Conservation (phyloP, 2,797 vertebrate species). For the Sparidentex hasta region DNA sequence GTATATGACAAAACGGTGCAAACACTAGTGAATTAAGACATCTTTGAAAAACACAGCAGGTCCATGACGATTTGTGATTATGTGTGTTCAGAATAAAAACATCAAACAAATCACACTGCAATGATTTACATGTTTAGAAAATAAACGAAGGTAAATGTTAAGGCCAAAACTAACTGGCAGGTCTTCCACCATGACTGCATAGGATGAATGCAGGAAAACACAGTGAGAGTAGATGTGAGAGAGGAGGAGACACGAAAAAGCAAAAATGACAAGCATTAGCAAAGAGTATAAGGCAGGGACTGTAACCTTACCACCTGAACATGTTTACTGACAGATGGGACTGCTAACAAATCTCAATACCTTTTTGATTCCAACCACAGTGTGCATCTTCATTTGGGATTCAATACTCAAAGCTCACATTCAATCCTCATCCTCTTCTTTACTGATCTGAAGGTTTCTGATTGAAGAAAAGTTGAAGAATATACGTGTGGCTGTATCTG, state of each 20-base stretch:
- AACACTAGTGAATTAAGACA: background rate
- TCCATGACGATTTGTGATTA: background rate
- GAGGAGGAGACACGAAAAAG: background rate
- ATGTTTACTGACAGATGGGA: background rate
- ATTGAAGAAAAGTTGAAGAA: no score
- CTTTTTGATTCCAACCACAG: background rate
- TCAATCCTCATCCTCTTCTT: background rate
- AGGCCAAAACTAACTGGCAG: background rate
- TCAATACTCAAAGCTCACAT: background rate
- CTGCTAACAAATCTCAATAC: background rate
- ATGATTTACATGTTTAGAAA: background rate
- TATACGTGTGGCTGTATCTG: no score
- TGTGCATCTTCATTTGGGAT: background rate
- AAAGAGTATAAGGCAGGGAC: background rate
- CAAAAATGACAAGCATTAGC: background rate
- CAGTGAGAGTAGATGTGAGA: background rate
- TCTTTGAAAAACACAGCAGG: constrained; percentile 1
- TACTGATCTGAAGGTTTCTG: background rate
- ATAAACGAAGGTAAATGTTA: background rate
- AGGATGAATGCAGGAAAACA: background rate
- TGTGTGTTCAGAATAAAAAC: background rate
- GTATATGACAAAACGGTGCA: background rate
- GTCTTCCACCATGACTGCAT: background rate
- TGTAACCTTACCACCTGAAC: background rate
- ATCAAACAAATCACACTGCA: background rate